phyloP scores from a whole-genome alignment of 1,140 invertebrate species.

The Andricus grossulariae region DNA sequence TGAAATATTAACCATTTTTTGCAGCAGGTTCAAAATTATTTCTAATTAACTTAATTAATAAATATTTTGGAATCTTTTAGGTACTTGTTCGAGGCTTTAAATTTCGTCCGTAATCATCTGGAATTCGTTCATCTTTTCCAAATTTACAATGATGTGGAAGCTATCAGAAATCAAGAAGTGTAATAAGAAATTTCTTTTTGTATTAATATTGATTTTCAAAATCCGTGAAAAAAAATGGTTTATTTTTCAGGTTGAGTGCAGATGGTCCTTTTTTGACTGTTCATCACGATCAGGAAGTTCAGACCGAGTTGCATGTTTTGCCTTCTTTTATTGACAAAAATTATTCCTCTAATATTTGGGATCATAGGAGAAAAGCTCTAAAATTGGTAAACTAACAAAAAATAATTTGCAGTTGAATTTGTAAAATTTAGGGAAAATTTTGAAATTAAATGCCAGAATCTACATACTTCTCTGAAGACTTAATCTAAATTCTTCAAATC shows the following conservation, averaged over 20 bases:
- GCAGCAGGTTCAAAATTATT: not conserved
- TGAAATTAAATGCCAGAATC: no score
- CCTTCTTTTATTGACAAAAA: conserved; percentile 79
- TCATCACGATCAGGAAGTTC: conserved; percentile 78
- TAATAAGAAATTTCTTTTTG: conserved; percentile 39
- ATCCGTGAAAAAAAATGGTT: conserved; percentile 25
- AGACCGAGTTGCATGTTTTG: conserved; percentile 84
- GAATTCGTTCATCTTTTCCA: conserved; percentile 80
- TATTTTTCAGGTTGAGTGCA: conserved; percentile 47
- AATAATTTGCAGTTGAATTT: conserved; percentile 24
- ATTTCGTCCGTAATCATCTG: conserved; percentile 77
- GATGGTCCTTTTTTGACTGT: conserved; percentile 46
- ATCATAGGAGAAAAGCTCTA: conserved; percentile 82
- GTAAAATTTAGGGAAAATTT: not conserved
- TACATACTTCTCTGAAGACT: no score
- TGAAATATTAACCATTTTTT: not conserved
- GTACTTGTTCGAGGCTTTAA: conserved; percentile 75
- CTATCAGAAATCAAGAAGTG: conserved; percentile 68
- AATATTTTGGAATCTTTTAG: conserved; percentile 64
- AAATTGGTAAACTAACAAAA: conserved; percentile 77
- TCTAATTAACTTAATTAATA: not conserved
- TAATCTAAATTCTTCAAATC: no score
- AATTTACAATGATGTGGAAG: conserved; percentile 75
- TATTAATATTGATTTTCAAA: conserved; percentile 13
- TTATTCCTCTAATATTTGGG: conserved; percentile 88